Evolutionary conservation across 2,888 invertebrate species (phyloP), one percentile per base, ranked within the genome.

Genomic region (Melolontha melolontha): DNA sequence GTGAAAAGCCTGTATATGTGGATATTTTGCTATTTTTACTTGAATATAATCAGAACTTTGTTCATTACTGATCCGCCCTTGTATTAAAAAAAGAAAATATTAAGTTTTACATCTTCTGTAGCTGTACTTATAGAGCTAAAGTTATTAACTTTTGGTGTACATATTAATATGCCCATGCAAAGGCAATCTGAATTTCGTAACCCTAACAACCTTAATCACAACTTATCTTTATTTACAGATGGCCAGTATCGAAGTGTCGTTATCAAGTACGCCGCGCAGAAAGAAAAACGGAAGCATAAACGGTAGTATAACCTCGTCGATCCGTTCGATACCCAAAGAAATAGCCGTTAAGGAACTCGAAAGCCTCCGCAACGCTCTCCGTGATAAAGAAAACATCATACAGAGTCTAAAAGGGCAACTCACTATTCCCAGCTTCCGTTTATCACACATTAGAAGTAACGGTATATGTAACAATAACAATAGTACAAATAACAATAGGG

Each of bases 231-330:
- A 5, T 44, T 41, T 22, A 41, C 78, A 93, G 93, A 93, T 93
- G 92, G 92, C 93, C 68, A 92, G 90, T 77, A 92, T 94, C 76
- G 94, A 94, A 82, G 92, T 94, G 63, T 93, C 93, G 1, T 84
- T 93, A 76, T 89, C 89, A 52, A 88, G 87, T 66, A 87, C 87
- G n/a, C 88, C 88, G 1, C 82, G 88, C 62, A 83, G 90, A 72
- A 87, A 90, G 69, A 79, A 81, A 66, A 82, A 79, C 72, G 80
- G 79, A 4, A 80, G 79, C 69, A 68, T 81, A 42, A 79, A 79
- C 5, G 75, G 80, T 34, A 79, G 78, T 63, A 52, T 81, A 14
- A 76, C 77, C 14, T 77, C 81, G 66, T 80, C 79, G 7, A 79
- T 80, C 66, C 79, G 79, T 64, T 72, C 74, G n/a, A 71, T 74